Base-by-base conservation (phyloP, 2,113 vertebrate species). In the Salvelinus namaycush region DNA sequence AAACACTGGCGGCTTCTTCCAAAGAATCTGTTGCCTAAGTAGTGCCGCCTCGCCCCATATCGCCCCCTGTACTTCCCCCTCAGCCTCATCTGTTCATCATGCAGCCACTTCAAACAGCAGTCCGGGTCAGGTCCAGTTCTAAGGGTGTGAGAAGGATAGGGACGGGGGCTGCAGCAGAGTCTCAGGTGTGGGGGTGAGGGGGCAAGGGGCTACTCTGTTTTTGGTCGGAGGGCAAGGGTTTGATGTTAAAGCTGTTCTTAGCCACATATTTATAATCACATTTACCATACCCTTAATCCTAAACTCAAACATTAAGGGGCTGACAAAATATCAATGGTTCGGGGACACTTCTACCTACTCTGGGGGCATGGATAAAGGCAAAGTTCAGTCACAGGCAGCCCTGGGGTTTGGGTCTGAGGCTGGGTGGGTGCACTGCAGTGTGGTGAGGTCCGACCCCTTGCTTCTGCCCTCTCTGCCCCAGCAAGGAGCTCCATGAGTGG, bases 401-500 rank as follows among this genome's bases (percentile, higher is more conserved):
- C 31, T 68, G 31, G 8, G 34, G 68, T 12, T 84, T 83, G 83
- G 75, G 54, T 49, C 14, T n/a, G 48, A 14, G 34, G 48, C 60
- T 60, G 84, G 72, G 87, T 71, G 86, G 73, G 80, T 83, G 79
- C 80, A 84, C 81, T 84, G 67, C 78, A 70, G 79, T 84, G 76
- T 78, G 79, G 79, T 82, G 82, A 82, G 75, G 70, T 34, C 64
- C 84, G 29, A 77, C 84, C 84, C 84, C 84, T 83, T 73, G 67
- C 72, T 83, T 85, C 79, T 77, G 77, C 76, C 82, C 84, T 78
- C 83, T 78, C 73, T 77, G 86, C 80, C 86, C 87, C 83, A 68
- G 82, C 76, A 82, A 79, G 86, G 79, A 89, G 86, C 87, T 87
- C 91, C 86, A 89, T 93, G 88, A 93, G 90, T 91, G 87, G 75